A percentile compares a stretch with the other conserved stretches of the same genome.
phyloP scores from a whole-genome alignment of 2,797 vertebrate species.

The Mastacembelus armatus region DNA sequence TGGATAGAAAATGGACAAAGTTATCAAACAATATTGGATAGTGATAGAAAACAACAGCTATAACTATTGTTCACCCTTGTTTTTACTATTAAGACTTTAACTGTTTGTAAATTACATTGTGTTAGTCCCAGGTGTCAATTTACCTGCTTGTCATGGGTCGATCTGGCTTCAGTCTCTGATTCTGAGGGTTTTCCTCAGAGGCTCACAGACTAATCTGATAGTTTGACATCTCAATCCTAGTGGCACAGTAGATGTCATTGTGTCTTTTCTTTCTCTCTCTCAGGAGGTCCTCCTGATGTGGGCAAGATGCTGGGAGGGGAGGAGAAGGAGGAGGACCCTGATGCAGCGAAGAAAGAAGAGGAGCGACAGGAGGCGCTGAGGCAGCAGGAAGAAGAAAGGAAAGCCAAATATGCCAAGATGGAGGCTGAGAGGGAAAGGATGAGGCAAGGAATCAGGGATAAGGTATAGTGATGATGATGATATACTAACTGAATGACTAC shows the following conservation, averaged over 20 bases:
- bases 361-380: conserved; percentile 95
- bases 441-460: conserved; percentile 97
- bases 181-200: not conserved
- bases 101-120: conserved; percentile 2
- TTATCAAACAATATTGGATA: conserved; percentile 6
- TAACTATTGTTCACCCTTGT: too few relatives aligned
- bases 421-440: conserved; percentile 95
- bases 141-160: conserved; percentile 20
- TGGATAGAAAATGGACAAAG: not conserved
- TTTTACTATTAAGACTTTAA: not conserved
- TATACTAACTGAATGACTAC: not conserved
- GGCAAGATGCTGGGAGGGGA: conserved; percentile 98
- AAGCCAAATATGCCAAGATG: conserved; percentile 97
- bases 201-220: conserved; percentile 12
- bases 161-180: not conserved
- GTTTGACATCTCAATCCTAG: conserved; percentile 8
- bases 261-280: conserved; percentile 10
- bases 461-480: conserved; percentile 82
- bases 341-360: conserved; percentile 97
- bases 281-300: conserved; percentile 98
- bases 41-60: not conserved
- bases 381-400: conserved; percentile 97
- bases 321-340: conserved; percentile 95
- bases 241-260: conserved; percentile 7
- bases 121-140: conserved; percentile 1